phyloP scores from a whole-genome alignment of 2,113 vertebrate genomes.

The Baryphthengus martii region DNA sequence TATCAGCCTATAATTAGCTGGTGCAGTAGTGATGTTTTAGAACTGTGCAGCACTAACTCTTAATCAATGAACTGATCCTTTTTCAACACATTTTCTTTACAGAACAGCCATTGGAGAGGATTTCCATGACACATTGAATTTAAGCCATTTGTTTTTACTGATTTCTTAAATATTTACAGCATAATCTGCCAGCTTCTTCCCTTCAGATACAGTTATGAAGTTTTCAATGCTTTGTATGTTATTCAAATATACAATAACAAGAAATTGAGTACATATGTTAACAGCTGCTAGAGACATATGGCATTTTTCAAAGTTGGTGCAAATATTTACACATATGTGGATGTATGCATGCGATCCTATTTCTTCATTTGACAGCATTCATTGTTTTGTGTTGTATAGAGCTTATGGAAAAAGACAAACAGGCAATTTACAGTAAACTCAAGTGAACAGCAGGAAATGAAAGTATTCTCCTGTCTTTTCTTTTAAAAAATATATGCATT shows the following conservation, averaged over 20 bases:
- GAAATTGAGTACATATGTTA: background rate
- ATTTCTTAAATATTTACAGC: slow-evolving; percentile 20
- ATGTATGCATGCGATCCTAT: background rate
- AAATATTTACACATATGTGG: slow-evolving; percentile 32
- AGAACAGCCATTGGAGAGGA: background rate
- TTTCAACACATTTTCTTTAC: background rate
- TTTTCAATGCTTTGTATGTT: slow-evolving; percentile 2
- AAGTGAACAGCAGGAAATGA: background rate
- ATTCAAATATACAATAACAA: background rate
- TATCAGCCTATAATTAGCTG: background rate
- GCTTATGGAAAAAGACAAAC: background rate
- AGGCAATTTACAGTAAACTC: background rate
- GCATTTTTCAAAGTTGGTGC: slow-evolving; percentile 16
- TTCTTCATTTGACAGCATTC: background rate
- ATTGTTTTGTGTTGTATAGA: background rate
- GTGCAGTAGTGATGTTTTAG: background rate
- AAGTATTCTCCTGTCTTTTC: background rate
- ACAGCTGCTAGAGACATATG: background rate
- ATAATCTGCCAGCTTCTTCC: background rate
- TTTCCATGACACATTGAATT: background rate
- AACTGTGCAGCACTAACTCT: background rate
- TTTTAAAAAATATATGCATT: background rate
- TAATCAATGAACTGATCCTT: background rate
- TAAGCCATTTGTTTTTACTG: background rate
- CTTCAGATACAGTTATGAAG: background rate